Conservation (phyloP, 2,113 vertebrate species). For the Acanthochromis polyacanthus region DNA sequence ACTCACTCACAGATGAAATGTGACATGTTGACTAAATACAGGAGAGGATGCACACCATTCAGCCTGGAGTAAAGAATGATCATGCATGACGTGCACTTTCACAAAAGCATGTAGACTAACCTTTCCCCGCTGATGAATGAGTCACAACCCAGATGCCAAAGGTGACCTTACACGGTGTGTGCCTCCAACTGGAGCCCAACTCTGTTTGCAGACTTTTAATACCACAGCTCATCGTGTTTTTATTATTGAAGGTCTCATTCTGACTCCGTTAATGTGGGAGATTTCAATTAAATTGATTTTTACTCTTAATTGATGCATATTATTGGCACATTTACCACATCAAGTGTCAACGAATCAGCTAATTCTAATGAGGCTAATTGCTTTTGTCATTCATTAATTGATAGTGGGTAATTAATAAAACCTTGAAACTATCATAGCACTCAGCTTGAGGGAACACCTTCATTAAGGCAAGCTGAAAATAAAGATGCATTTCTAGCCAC, state of each 20-base stretch:
- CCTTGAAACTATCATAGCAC: no score
- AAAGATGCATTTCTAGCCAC: no score
- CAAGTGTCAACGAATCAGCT: neutral
- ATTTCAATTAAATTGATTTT: neutral
- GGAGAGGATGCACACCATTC: conserved; percentile 57
- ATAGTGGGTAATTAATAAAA: no score
- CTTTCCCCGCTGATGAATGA: conserved; percentile 69
- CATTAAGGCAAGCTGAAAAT: no score
- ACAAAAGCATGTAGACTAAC: conserved; percentile 62
- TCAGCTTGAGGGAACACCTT: no score
- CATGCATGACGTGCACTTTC: conserved; percentile 65
- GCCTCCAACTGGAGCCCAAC: conserved; percentile 2
- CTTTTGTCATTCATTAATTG: no score
- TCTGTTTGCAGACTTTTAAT: neutral
- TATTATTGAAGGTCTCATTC: neutral
- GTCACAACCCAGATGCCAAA: conserved; percentile 58
- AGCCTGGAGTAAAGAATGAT: conserved; percentile 67
- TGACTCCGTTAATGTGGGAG: neutral
- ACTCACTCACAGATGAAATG: conserved; percentile 60
- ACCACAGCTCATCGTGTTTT: neutral
- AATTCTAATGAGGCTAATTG: no score
- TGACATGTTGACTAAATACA: conserved; percentile 77
- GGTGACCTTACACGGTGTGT: conserved; percentile 34
- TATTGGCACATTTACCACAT: neutral
- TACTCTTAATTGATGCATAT: neutral